Conservation (phyloP, 2,888 invertebrate genomes). For the Torymus tubicola region DNA sequence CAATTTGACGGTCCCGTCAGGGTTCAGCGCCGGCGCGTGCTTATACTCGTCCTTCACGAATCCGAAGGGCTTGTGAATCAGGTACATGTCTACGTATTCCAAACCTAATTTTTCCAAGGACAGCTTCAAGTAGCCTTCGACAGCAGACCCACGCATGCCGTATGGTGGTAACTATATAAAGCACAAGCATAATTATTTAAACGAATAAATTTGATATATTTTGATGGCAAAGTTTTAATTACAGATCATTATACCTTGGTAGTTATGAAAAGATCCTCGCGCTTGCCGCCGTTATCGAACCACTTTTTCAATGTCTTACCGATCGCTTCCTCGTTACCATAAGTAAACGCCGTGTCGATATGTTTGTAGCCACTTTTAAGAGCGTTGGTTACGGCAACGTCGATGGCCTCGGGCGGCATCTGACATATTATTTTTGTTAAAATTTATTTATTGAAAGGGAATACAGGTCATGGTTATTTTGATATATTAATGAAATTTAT, state of each 20-base stretch:
- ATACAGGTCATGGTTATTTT: no score
- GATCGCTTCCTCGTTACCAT: constrained; percentile 87
- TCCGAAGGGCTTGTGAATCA: constrained; percentile 87
- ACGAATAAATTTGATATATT: not conserved
- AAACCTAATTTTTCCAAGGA: constrained; percentile 82
- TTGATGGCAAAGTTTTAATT: not conserved
- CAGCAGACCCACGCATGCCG: constrained; percentile 83
- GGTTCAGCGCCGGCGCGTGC: constrained; percentile 78
- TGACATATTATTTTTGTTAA: constrained; percentile 29
- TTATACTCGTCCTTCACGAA: constrained; percentile 79
- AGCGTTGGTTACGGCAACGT: constrained; percentile 81
- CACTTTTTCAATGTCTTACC: constrained; percentile 83
- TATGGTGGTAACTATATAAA: constrained; percentile 81
- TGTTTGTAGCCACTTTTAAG: constrained; percentile 85
- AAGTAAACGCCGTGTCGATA: constrained; percentile 88
- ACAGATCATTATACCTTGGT: constrained; percentile 82
- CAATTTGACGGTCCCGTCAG: constrained; percentile 80
- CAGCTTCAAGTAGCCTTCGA: constrained; percentile 81
- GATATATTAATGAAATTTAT: no score
- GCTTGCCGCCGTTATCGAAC: constrained; percentile 81
- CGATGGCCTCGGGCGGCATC: constrained; percentile 79
- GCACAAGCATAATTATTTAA: not conserved
- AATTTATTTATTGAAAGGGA: not conserved
- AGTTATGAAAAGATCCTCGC: constrained; percentile 87
- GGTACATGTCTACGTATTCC: constrained; percentile 86